A percentile compares a stretch with the other conserved stretches of the same genome.
These are phyloP conservation scores for Drosophila chauvacae DNA, from an alignment of 1,140 invertebrate species.

Conservation along the genomic window DNA sequence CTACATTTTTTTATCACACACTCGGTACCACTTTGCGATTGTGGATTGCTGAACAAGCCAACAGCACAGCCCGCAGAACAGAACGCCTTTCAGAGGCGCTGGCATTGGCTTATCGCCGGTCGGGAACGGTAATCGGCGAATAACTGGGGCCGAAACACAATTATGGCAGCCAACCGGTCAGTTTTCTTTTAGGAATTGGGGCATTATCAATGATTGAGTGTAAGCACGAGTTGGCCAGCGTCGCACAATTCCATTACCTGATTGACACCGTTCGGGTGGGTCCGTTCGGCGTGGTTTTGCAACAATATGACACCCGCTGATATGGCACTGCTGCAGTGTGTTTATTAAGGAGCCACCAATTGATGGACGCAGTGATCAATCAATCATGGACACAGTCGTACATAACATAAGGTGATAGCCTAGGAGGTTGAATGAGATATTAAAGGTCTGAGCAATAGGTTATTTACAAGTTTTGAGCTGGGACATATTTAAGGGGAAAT, in stretches of 20 bases:
- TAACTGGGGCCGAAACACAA: conserved; percentile 37
- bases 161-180: conserved; percentile 44
- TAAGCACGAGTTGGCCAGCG: conserved; percentile 62
- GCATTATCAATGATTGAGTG: conserved; percentile 73
- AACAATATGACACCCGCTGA: conserved; percentile 37
- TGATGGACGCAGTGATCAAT: conserved; percentile 27
- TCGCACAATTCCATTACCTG: conserved; percentile 23
- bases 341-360: conserved; percentile 14
- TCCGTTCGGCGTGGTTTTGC: conserved; percentile 12
- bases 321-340: conserved; percentile 15
- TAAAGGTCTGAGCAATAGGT: not conserved
- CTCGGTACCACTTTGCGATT: conserved; percentile 69
- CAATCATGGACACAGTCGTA: conserved; percentile 33
- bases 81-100: conserved; percentile 44
- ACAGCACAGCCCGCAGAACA: conserved; percentile 12
- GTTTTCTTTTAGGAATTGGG: conserved; percentile 21
- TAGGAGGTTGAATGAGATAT: conserved; percentile 9
- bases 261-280: conserved; percentile 34
- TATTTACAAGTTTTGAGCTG: not conserved
- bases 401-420: conserved; percentile 21
- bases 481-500: not conserved
- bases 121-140: conserved; percentile 44
- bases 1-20: conserved; percentile 63
- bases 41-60: conserved; percentile 55
- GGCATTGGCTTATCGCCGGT: conserved; percentile 49